Percentiles rank a stretch among this genome's conserved stretches.
phyloP scores from a whole-genome alignment of 2,113 vertebrate genomes.

The Nymphicus hollandicus region DNA sequence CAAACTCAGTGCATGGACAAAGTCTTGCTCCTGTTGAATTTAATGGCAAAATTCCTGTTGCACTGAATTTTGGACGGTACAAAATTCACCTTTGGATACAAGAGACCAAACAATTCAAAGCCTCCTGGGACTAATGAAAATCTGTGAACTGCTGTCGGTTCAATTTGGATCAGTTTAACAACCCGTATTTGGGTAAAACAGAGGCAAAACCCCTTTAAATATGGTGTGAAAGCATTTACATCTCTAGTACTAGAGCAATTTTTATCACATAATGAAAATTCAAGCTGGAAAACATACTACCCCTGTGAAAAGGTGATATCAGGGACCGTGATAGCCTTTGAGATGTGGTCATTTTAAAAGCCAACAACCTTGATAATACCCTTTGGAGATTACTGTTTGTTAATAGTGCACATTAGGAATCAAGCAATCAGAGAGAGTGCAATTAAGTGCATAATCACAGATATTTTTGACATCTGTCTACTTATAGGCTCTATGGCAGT shows the following conservation, averaged over 20 bases:
- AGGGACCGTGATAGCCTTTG: not conserved
- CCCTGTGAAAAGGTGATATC: not conserved
- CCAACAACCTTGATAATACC: constrained; percentile 19
- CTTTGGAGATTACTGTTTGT: not conserved
- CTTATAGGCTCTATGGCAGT: not conserved
- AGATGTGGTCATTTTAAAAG: constrained; percentile 22
- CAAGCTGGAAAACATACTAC: not conserved
- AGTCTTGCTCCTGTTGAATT: not conserved
- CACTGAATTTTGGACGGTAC: not conserved
- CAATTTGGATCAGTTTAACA: not conserved
- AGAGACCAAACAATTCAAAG: not conserved
- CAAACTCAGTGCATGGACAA: not conserved
- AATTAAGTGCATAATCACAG: constrained; percentile 57
- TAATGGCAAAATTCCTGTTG: not conserved
- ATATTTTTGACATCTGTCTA: constrained; percentile 62
- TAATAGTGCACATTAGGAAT: not conserved
- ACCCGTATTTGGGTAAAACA: not conserved
- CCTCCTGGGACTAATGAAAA: not conserved
- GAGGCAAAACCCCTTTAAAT: not conserved
- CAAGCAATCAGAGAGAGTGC: constrained; percentile 43
- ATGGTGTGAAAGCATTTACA: not conserved
- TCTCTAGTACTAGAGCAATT: not conserved
- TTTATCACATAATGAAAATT: not conserved
- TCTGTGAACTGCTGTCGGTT: not conserved
- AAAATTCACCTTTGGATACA: not conserved